Base-by-base conservation (phyloP, 2,113 vertebrate species). In the Ailurus styani region DNA sequence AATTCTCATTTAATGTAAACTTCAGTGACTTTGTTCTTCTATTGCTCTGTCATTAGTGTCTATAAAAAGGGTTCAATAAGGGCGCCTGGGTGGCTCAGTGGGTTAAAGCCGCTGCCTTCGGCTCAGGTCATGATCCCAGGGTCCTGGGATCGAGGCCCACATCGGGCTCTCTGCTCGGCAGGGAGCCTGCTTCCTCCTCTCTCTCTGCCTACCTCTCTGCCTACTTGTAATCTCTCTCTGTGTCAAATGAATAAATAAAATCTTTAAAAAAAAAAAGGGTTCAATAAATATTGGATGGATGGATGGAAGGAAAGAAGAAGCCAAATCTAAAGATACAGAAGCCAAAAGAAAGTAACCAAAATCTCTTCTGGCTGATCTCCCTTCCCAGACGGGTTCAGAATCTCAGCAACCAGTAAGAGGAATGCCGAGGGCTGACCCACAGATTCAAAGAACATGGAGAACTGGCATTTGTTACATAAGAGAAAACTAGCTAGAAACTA, bases 231-330 rank as follows among this genome's bases (percentile, higher is more conserved):
- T n/a, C n/a, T n/a, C n/a, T n/a, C n/a, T n/a, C n/a, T n/a, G n/a
- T n/a, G n/a, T n/a, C n/a, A n/a, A n/a, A n/a, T n/a, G n/a, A n/a
- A n/a, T n/a, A n/a, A n/a, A n/a, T n/a, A n/a, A n/a, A n/a, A n/a
- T n/a, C n/a, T n/a, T n/a, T n/a, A n/a, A n/a, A 93, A 83, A 72
- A 95, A 93, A 83, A 72, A 95, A 88, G 40, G 66, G 29, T 82
- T 81, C n/a, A 37, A 68, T 70, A 93, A 95, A 70, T 79, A 66
- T 3, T 54, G 40, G 29, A 57, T 31, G 34, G 72, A 77, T 29
- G 27, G 81, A 52, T 7, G 57, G 57, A 60, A 10, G 57, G 57
- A 60, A 9, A 23, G 54, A 87, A 57, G 77, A 13, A 82, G 50
- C 50, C 50, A 84, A 77, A 52, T 70, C 34, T n/a, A 84, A 17